Conservation (phyloP, 53 echinoderm and acorn worm species). For the Echinarachnius parma region DNA sequence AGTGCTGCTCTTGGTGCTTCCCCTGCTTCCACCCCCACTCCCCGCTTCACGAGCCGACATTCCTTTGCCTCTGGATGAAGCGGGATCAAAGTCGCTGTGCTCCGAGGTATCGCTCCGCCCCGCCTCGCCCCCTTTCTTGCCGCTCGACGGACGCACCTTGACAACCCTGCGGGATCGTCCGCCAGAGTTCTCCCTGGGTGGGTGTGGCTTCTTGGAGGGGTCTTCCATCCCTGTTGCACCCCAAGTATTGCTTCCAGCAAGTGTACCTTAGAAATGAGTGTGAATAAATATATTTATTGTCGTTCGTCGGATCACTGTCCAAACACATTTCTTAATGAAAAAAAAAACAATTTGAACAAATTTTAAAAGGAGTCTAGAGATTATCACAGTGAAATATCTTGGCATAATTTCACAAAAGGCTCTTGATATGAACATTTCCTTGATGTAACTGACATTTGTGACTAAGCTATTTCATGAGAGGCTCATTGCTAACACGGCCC, state of each 20-base stretch:
- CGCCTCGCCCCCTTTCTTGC: slow-evolving; percentile 51
- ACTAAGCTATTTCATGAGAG: no score
- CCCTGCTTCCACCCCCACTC: no score
- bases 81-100: slow-evolving; percentile 19
- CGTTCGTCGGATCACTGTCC: no score
- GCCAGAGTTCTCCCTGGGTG: slow-evolving; percentile 86
- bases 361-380: no score
- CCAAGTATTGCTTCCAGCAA: slow-evolving; percentile 89
- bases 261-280: slow-evolving; percentile 52
- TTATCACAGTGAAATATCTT: no score
- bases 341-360: no score
- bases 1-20: neutral
- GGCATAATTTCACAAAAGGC: no score
- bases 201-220: slow-evolving; percentile 74
- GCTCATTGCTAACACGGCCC: no score
- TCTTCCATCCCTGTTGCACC: slow-evolving; percentile 65
- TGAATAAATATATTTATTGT: no score
- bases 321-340: no score
- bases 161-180: slow-evolving; percentile 83
- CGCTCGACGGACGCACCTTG: slow-evolving; percentile 85
- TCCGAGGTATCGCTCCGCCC: slow-evolving; percentile 33
- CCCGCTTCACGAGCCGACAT: neutral
- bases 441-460: no score
- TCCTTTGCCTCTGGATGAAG: slow-evolving; percentile 13
- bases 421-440: no score